Conservation (phyloP, 2,113 vertebrate genomes). For the Macaca fascicularis region T2T-MFA8v1.1 NC_088385.1:48207001-48207500, state of each 20-base stretch:
- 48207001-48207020: not conserved
- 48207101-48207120: conserved; percentile 41
- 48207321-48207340: conserved; percentile 75
- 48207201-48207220: conserved; percentile 66
- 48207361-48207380: conserved; percentile 67
- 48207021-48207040: not conserved
- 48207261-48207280: conserved; percentile 72
- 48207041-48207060: not conserved
- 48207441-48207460: not conserved
- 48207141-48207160: conserved; percentile 72
- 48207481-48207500: conserved; percentile 39
- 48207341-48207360: conserved; percentile 77
- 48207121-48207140: conserved; percentile 61
- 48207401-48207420: conserved; percentile 53
- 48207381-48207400: conserved; percentile 59
- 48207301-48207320: conserved; percentile 67
- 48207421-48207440: not conserved
- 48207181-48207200: conserved; percentile 72
- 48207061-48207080: not conserved
- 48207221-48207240: conserved; percentile 67
- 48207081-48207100: conserved; percentile 65
- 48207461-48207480: not conserved
- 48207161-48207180: conserved; percentile 64
- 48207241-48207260: conserved; percentile 78
- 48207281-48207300: conserved; percentile 80